These are phyloP conservation scores for Sinocyclocheilus anshuiensis DNA, from an alignment of 2,113 vertebrate genomes.

Conservation along the genomic window DNA sequence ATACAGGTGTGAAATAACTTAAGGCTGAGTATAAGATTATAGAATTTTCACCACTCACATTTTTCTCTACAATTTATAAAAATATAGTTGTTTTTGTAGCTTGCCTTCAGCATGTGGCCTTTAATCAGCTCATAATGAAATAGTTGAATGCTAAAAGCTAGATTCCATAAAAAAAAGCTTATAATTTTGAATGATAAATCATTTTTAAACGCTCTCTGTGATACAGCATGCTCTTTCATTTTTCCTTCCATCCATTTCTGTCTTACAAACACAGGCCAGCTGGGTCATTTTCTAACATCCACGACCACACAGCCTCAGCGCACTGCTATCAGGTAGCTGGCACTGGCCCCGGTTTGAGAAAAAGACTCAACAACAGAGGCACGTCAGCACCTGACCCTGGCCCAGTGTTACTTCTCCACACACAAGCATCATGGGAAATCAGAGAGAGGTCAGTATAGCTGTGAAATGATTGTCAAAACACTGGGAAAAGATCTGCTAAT, in stretches of 20 bases:
- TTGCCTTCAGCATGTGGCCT: background rate
- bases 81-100: background rate
- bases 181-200: background rate
- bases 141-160: constrained; percentile 9
- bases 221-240: background rate
- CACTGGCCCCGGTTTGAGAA: constrained; percentile 73
- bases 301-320: constrained; percentile 16
- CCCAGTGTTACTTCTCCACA: constrained; percentile 75
- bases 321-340: constrained; percentile 78
- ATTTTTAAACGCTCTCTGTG: constrained; percentile 9
- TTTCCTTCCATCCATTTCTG: background rate
- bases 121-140: constrained; percentile 24
- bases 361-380: constrained; percentile 84
- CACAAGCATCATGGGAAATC: constrained; percentile 63
- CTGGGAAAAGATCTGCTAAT: constrained; percentile 59
- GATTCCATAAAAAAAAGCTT: background rate
- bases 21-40: no score
- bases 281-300: constrained; percentile 34
- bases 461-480: constrained; percentile 74
- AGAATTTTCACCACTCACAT: no score
- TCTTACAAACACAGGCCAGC: constrained; percentile 16
- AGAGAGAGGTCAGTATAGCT: constrained; percentile 34
- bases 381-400: constrained; percentile 78
- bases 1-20: no score
- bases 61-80: no score